Conservation (phyloP, 1,140 invertebrate species). For the Tetramorium simillimum region DNA sequence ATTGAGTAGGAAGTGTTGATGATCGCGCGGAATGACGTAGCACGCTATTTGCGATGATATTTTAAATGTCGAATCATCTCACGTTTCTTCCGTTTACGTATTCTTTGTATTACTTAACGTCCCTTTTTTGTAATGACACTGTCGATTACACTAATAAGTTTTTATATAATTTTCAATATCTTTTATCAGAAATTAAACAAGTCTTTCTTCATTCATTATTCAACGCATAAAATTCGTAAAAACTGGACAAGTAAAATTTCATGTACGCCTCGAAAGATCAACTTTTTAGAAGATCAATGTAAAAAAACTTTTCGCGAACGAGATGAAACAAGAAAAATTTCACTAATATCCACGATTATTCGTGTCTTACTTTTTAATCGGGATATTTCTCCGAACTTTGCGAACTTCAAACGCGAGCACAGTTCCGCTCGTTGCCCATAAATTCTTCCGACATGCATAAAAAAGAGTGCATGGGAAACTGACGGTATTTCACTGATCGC, state of each 20-base stretch:
- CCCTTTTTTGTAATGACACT: background rate
- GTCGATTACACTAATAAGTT: background rate
- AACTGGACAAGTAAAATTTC: background rate
- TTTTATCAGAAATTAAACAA: background rate
- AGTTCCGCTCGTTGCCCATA: background rate
- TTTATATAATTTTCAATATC: background rate
- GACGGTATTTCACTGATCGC: conserved; percentile 51
- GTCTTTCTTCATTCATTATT: background rate
- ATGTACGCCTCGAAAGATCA: background rate
- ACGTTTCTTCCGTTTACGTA: background rate
- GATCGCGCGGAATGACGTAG: conserved; percentile 7
- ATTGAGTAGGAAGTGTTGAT: conserved; percentile 58
- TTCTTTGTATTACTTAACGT: background rate
- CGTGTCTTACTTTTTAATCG: background rate
- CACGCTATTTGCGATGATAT: background rate
- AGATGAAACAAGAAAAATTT: background rate
- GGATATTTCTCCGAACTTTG: background rate
- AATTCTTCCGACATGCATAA: conserved; percentile 18
- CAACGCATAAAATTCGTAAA: background rate
- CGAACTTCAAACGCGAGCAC: background rate
- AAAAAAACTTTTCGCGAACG: background rate
- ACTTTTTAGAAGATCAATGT: background rate
- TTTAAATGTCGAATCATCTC: background rate
- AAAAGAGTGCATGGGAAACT: conserved; percentile 13
- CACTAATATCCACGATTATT: background rate